Evolutionary conservation across 2,888 invertebrate genomes (phyloP).

Genomic region (Phymatocera aterrima): DNA sequence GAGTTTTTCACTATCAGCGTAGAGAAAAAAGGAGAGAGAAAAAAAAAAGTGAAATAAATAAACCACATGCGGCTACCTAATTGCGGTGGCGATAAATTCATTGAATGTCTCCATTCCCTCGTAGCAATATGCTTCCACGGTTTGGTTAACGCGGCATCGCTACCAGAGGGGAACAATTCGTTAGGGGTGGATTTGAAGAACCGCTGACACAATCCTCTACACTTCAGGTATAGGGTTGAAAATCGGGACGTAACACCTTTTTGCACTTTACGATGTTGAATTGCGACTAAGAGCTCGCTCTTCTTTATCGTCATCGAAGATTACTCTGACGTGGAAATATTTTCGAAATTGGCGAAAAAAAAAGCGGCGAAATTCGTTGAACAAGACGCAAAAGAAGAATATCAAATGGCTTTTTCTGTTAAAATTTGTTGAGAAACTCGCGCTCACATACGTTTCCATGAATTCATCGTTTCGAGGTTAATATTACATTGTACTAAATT

Average conservation of each 20-base stretch:
- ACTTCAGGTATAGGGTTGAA: constrained; percentile 8
- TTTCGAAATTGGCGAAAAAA: not conserved
- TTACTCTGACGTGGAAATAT: too few relatives aligned
- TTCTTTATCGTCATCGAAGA: too few relatives aligned
- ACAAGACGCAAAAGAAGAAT: not conserved
- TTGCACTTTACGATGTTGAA: not conserved
- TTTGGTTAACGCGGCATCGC: constrained; percentile 46
- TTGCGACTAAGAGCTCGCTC: too few relatives aligned
- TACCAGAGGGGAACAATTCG: constrained; percentile 13
- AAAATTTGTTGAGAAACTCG: not conserved
- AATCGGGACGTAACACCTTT: not conserved
- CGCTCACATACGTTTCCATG: not conserved
- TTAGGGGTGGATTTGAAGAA: constrained; percentile 30
- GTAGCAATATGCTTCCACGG: constrained; percentile 46
- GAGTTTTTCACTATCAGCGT: constrained; percentile 41
- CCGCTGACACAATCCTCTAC: not conserved
- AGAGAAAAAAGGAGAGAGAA: too few relatives aligned
- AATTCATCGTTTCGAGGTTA: not conserved
- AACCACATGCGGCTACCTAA: constrained; percentile 57
- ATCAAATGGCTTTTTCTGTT: too few relatives aligned
- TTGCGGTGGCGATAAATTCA: constrained; percentile 69
- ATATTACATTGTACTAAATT: too few relatives aligned
- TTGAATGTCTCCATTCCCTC: constrained; percentile 65
- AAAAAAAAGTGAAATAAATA: too few relatives aligned
- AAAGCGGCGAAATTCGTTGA: too few relatives aligned